Evolutionary conservation across 2,113 vertebrate species (phyloP).

Genomic region (Daubentonia madagascariensis): DNA sequence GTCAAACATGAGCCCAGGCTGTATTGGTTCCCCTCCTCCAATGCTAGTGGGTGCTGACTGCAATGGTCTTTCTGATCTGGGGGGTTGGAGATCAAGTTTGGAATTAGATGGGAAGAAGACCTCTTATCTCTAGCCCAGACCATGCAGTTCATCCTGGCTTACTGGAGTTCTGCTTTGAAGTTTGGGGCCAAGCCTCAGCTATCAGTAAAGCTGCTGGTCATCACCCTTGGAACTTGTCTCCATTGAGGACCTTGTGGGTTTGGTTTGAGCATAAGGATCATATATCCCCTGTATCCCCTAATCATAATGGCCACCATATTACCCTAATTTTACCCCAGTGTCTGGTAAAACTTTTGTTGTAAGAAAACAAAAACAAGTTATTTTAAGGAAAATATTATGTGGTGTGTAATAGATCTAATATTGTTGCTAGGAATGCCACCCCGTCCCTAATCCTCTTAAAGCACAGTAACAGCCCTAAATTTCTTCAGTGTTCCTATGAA

Average conservation of each 20-base stretch:
- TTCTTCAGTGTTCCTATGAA: neutral
- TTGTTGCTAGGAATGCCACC: neutral
- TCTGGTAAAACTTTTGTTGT: neutral
- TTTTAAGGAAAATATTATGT: neutral
- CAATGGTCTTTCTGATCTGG: neutral
- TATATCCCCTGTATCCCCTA: neutral
- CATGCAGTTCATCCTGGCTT: rapidly evolving
- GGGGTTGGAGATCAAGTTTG: neutral
- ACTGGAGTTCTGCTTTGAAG: too few relatives aligned
- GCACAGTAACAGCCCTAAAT: neutral
- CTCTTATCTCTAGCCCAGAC: neutral
- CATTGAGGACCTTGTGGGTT: neutral
- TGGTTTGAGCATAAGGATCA: neutral
- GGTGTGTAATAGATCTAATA: neutral
- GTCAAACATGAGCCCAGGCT: neutral
- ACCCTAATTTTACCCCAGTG: neutral
- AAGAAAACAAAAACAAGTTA: neutral
- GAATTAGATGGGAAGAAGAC: too few relatives aligned
- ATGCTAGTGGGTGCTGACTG: rapidly evolving
- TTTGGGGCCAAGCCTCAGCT: neutral
- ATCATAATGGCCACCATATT: neutral
- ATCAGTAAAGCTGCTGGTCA: neutral
- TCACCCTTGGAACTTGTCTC: too few relatives aligned
- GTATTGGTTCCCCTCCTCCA: neutral
- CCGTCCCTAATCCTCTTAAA: neutral